Conservation (phyloP, 2,113 vertebrate genomes). For the Salvelinus sp. region DNA sequence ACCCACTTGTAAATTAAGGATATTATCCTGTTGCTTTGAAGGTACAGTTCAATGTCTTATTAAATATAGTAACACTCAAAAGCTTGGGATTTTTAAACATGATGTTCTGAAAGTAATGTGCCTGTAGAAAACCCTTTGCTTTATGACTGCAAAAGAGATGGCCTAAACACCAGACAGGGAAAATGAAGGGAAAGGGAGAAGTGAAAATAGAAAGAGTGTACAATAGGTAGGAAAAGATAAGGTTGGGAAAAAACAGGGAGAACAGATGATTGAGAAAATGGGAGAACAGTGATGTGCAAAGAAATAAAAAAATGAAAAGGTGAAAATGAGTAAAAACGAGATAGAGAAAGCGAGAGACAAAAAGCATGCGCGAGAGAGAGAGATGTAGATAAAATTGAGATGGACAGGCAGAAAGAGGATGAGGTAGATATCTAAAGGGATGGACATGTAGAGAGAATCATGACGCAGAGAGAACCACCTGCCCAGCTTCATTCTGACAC, state of each 20-base stretch:
- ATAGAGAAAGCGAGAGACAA: not conserved
- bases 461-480: not conserved
- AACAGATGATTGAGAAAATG: not conserved
- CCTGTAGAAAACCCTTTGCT: too few relatives aligned
- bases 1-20: too few relatives aligned
- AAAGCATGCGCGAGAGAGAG: not conserved
- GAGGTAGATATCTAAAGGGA: not conserved
- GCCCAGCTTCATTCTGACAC: slow-evolving; percentile 9
- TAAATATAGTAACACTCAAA: too few relatives aligned
- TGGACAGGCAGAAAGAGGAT: not conserved
- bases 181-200: not conserved
- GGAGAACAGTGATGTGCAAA: slow-evolving; percentile 1
- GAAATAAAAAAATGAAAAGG: not conserved
- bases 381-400: not conserved
- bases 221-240: not conserved
- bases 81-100: too few relatives aligned
- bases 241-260: not conserved
- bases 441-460: not conserved
- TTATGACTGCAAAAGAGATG: not conserved
- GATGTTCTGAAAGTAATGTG: not conserved
- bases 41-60: too few relatives aligned
- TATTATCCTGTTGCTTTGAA: too few relatives aligned
- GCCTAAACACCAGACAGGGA: not conserved
- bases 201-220: not conserved
- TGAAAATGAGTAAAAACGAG: not conserved